phyloP scores from a whole-genome alignment of 2,888 invertebrate genomes.

The Stenurella melanura region DNA sequence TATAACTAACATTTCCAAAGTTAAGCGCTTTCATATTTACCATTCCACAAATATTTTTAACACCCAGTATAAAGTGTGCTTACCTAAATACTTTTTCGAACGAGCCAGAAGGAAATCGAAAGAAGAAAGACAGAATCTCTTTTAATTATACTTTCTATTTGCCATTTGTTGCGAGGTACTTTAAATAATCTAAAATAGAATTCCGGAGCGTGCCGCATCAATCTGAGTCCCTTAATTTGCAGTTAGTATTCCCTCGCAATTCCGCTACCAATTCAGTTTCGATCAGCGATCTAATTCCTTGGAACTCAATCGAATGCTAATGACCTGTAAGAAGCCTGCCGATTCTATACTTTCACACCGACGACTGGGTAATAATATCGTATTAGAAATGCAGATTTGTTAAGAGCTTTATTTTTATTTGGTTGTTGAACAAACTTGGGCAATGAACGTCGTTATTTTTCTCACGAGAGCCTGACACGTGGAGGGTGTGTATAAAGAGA shows the following conservation, averaged over 20 bases:
- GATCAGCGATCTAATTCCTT: slow-evolving; percentile 64
- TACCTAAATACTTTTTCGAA: no score
- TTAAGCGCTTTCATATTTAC: no score
- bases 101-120: no score
- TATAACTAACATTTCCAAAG: no score
- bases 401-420: slow-evolving; percentile 25
- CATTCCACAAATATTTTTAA: no score
- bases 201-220: slow-evolving; percentile 32
- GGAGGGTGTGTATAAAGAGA: background rate
- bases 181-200: slow-evolving; percentile 29
- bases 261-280: slow-evolving; percentile 65
- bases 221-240: slow-evolving; percentile 60
- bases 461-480: background rate
- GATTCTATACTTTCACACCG: slow-evolving; percentile 28
- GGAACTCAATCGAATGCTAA: slow-evolving; percentile 63
- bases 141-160: background rate
- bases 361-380: slow-evolving; percentile 9
- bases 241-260: slow-evolving; percentile 62
- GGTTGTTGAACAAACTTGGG: slow-evolving; percentile 18
- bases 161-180: slow-evolving; percentile 5
- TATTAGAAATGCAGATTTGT: slow-evolving; percentile 29
- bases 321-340: slow-evolving; percentile 60
- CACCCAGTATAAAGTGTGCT: no score
- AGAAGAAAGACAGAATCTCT: background rate
- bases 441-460: background rate